Conservation (phyloP, 2,797 vertebrate species). For the Pseudocheirus occidentalis region DNA sequence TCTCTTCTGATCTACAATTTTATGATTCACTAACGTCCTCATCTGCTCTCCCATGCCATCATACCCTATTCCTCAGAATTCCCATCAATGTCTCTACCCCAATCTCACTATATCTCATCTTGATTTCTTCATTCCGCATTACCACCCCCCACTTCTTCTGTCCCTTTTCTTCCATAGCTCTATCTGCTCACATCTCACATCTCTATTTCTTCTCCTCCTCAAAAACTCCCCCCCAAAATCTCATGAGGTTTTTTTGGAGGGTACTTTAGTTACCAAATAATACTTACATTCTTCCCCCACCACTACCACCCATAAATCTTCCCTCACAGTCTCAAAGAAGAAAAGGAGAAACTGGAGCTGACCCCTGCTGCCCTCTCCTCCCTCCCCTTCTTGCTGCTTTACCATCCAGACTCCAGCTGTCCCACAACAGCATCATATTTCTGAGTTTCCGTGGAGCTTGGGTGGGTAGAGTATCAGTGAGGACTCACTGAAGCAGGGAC, state of each 20-base stretch:
- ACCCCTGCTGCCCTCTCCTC: neutral
- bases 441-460: constrained; percentile 57
- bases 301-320: neutral
- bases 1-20: neutral
- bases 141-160: neutral
- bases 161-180: neutral
- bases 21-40: neutral
- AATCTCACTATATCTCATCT: neutral
- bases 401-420: neutral
- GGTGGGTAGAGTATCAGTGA: neutral
- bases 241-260: neutral
- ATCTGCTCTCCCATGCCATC: neutral
- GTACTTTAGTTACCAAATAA: neutral
- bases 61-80: neutral
- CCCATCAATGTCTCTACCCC: neutral
- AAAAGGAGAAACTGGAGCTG: constrained; percentile 58
- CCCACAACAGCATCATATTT: constrained; percentile 67
- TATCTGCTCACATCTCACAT: neutral
- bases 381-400: neutral
- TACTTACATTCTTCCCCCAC: neutral
- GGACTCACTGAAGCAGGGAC: neutral
- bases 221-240: neutral
- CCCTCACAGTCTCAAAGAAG: neutral
- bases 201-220: neutral
- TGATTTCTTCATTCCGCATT: neutral